A percentile compares a stretch with the other conserved stretches of the same genome.
Evolutionary conservation across 2,797 vertebrate genomes (phyloP).

Genomic region (Rallus crepitans): DNA sequence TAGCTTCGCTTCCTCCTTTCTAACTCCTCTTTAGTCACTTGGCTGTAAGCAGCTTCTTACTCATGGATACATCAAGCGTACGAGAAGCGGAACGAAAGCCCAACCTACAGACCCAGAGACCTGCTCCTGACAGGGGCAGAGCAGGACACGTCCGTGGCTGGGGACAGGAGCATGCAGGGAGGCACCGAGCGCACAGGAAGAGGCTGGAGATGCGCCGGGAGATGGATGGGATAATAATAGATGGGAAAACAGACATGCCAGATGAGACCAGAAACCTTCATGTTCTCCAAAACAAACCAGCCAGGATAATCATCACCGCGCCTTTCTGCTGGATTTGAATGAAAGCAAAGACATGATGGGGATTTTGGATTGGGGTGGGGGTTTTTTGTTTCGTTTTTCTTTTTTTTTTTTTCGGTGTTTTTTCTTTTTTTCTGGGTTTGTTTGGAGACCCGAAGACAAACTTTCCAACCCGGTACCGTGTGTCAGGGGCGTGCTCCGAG

Average conservation of each 20-base stretch:
- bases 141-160: not conserved
- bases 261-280: not conserved
- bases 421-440: no score
- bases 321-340: not conserved
- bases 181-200: not conserved
- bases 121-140: not conserved
- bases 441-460: not conserved
- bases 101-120: not conserved
- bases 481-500: not conserved
- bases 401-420: no score
- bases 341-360: not conserved
- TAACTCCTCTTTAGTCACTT: not conserved
- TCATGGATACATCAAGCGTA: not conserved
- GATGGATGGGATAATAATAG: conserved; percentile 7
- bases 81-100: not conserved
- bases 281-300: not conserved
- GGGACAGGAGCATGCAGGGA: not conserved
- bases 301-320: not conserved
- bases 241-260: not conserved
- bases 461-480: not conserved
- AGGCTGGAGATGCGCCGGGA: not conserved
- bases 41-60: not conserved
- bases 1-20: not conserved
- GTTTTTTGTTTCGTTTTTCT: no score
- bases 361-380: no score